Evolutionary conservation across 1,140 invertebrate species (phyloP).

Genomic region (Bactericera cockerelli): DNA sequence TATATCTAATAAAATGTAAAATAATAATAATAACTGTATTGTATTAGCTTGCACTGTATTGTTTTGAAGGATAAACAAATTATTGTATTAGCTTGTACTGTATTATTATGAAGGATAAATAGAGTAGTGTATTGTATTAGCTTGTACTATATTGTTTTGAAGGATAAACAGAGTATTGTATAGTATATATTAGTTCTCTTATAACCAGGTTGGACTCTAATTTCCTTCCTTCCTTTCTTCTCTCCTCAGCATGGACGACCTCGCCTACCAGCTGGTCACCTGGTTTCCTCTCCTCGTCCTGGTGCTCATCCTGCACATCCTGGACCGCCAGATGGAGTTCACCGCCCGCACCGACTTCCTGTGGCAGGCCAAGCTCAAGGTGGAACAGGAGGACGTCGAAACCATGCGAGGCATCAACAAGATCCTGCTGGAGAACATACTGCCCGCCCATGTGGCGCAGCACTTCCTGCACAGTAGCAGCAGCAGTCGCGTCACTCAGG

Average conservation of each 20-base stretch:
- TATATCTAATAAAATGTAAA: no score
- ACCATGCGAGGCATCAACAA: conserved; percentile 91
- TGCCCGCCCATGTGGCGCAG: conserved; percentile 88
- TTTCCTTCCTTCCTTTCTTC: no score
- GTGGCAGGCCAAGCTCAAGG: conserved; percentile 79
- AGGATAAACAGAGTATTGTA: no score
- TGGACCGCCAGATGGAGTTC: conserved; percentile 73
- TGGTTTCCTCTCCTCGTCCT: conserved; percentile 42
- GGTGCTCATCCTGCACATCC: conserved; percentile 46
- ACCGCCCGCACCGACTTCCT: conserved; percentile 76
- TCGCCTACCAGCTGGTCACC: conserved; percentile 46
- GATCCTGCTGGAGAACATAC: conserved; percentile 85
- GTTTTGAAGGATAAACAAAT: not conserved
- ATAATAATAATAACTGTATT: no score
- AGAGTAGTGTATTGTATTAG: no score
- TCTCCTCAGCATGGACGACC: conserved; percentile 39
- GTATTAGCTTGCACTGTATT: no score
- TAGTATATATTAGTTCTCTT: no score
- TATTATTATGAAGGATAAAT: no score
- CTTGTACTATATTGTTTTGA: no score
- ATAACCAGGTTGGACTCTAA: no score
- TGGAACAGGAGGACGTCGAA: conserved; percentile 87
- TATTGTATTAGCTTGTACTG: no score
- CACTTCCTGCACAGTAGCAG: conserved; percentile 62
- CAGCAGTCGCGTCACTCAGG: conserved; percentile 44